phyloP scores from a whole-genome alignment of 2,113 vertebrate genomes.

The Catharus bicknelli region DNA sequence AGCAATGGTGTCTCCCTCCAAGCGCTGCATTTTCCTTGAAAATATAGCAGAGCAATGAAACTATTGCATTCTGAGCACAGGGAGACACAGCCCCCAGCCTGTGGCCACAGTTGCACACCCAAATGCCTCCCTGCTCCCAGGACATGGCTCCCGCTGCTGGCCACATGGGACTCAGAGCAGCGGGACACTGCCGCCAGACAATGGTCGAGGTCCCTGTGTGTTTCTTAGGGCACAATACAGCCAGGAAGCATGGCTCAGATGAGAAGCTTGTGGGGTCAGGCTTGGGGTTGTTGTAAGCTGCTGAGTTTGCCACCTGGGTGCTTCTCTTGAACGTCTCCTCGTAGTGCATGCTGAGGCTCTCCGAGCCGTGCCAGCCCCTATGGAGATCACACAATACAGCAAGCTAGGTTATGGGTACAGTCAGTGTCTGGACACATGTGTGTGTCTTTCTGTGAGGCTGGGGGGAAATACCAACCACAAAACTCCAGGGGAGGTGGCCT shows the following conservation, averaged over 20 bases:
- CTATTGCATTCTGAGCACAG: accelerated
- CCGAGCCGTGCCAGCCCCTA: accelerated
- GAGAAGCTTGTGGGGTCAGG: neutral
- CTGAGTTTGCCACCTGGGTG: neutral
- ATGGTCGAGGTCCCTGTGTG: accelerated
- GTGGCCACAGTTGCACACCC: neutral
- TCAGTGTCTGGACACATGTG: accelerated
- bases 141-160: accelerated
- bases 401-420: neutral
- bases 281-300: neutral
- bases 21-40: neutral
- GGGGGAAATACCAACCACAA: neutral
- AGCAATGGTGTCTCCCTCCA: neutral
- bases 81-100: neutral
- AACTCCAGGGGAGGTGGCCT: neutral
- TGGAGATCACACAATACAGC: accelerated
- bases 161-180: accelerated
- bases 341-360: neutral
- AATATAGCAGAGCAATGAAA: neutral
- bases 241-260: accelerated
- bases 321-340: neutral
- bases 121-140: neutral
- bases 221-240: neutral
- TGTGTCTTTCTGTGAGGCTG: neutral
- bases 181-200: accelerated